These are phyloP conservation scores for Ictalurus furcatus DNA, from an alignment of 2,113 vertebrate species.

Conservation along the genomic window DNA sequence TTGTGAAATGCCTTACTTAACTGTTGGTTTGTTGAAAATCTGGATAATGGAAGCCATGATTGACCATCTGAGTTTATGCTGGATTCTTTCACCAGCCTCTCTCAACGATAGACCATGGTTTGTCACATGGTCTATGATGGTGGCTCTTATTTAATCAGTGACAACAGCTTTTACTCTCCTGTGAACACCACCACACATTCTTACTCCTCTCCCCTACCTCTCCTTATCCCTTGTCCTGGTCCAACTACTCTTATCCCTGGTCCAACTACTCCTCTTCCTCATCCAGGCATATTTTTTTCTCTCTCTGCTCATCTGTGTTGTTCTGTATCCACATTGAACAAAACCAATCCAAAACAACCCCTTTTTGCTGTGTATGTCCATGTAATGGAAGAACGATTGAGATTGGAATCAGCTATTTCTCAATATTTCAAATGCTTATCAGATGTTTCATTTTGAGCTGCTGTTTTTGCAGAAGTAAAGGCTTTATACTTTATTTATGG, in stretches of 20 bases:
- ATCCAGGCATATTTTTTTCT: not conserved
- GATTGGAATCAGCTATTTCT: not conserved
- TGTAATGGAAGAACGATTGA: not conserved
- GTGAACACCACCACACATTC: conserved; percentile 21
- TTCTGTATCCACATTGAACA: too few relatives aligned
- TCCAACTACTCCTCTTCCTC: not conserved
- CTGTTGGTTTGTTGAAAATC: too few relatives aligned
- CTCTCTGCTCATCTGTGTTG: too few relatives aligned
- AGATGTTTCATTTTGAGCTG: not conserved
- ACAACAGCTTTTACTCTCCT: conserved; percentile 35
- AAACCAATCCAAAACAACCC: too few relatives aligned
- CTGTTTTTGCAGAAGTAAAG: not conserved
- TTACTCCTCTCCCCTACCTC: too few relatives aligned
- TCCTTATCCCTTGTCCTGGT: not conserved
- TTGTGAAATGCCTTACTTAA: too few relatives aligned
- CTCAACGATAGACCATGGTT: conserved; percentile 29
- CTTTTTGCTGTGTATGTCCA: not conserved
- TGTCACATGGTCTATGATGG: conserved; percentile 46
- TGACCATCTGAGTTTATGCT: conserved; percentile 20
- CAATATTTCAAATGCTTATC: not conserved
- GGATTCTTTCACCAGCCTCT: conserved; percentile 24
- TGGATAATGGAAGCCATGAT: not conserved
- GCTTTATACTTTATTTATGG: not conserved
- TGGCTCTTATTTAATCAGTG: conserved; percentile 44
- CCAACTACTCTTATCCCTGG: not conserved